Base-by-base conservation (phyloP, 2,888 invertebrate species). In the Elmis aenea region DNA sequence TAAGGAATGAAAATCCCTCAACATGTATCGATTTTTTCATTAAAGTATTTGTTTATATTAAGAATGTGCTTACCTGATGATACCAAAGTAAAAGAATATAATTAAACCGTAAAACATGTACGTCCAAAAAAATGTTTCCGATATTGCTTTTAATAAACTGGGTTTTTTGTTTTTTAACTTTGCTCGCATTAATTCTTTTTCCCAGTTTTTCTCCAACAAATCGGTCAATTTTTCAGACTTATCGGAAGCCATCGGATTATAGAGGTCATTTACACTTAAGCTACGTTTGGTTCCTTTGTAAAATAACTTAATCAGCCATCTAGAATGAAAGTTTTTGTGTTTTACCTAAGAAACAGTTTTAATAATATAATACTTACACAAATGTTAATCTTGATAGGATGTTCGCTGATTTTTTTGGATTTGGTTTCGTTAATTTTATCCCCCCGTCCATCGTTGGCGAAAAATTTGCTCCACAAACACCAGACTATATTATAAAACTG, bases 241-340 rank as follows among this genome's bases (percentile, higher is more conserved):
- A 59, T 85, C 82, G 4, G 66, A 64, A 0, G 71, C 65, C 14
- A 80, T 64, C 5, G 75, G 72, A 55, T 74, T 74, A 64, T 77
- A 81, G 13, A 85, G 58, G 57, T 84, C 82, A 5, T 72, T 68
- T 33, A 80, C 71, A 50, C 75, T 76, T 5, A 87, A 67, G 41
- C 77, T 75, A 45, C 74, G 69, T 54, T 61, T 70, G 40, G 71
- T 71, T 2, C 81, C 81, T 48, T 71, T 74, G 33, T 69, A 61
- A 44, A 73, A 59, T 8, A 61, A 40, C 29, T 48, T 47, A 14
- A 54, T 25, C 49, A 62, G 56, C 65, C 65, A 65, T 32, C 65
- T 65, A 28, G 22, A 61, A 45, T 30, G 18, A 18, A 6, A 6
- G 18, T 6, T 18, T 18, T 5, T 6, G 18, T 18, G 18, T 18